phyloP scores from a whole-genome alignment of 2,888 invertebrate species.

The Stenodema calcarata region DNA sequence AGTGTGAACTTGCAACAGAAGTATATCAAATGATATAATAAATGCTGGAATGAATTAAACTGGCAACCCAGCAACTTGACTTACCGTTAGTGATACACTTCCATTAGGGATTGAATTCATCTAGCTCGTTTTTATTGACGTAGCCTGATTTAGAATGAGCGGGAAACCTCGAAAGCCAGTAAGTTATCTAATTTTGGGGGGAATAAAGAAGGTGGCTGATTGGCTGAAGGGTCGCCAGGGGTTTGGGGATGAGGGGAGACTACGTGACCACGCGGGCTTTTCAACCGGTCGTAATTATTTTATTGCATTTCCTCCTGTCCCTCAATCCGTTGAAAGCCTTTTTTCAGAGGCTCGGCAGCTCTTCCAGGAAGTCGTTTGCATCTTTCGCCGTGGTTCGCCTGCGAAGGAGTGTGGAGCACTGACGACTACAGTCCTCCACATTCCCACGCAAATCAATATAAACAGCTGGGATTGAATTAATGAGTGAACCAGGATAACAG shows the following conservation, averaged over 20 bases:
- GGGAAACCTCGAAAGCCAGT: constrained; percentile 22
- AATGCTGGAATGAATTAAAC: too few relatives aligned
- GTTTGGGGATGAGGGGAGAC: neutral
- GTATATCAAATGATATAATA: too few relatives aligned
- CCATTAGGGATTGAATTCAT: neutral
- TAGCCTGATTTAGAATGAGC: constrained; percentile 12
- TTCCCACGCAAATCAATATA: too few relatives aligned
- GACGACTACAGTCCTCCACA: too few relatives aligned
- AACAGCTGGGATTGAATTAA: too few relatives aligned
- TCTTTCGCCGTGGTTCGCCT: neutral
- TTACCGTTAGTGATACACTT: too few relatives aligned
- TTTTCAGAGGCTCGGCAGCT: constrained; percentile 8
- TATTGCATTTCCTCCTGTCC: constrained; percentile 44
- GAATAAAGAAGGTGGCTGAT: constrained; percentile 41
- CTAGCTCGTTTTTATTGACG: neutral
- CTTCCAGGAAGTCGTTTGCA: constrained; percentile 15
- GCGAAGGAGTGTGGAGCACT: neutral
- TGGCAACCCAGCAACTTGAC: too few relatives aligned
- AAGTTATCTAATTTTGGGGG: constrained; percentile 41
- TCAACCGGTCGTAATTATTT: constrained; percentile 43
- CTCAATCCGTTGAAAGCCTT: constrained; percentile 27
- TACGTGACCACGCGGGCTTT: constrained; percentile 44
- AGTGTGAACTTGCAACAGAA: too few relatives aligned
- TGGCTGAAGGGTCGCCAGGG: constrained; percentile 17
- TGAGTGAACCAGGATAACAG: too few relatives aligned